Base-by-base conservation (phyloP, 2,888 invertebrate species). In the Caradrina kadenii region DNA sequence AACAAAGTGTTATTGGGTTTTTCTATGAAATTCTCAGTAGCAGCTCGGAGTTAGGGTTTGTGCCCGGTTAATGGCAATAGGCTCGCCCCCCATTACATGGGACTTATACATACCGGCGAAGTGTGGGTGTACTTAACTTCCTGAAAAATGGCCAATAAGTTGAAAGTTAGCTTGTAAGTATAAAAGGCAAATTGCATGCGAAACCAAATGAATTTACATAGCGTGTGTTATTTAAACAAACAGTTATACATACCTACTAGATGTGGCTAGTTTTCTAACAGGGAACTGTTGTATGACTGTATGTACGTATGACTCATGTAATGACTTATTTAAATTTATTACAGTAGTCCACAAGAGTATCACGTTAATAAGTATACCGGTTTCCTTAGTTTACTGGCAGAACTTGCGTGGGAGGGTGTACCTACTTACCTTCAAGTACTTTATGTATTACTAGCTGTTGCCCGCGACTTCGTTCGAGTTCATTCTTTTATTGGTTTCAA, bases 271-370 rank as follows among this genome's bases (percentile, higher is more conserved):
- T n/a, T 76, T 58, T 58, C 17, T 58, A 62, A 59, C 58, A 35
- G 13, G 11, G 11, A 56, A 45, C 52, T 21, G 21, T 60, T 26
- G 17, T 31, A 21, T 52, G 42, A 42, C 8, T 55, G 26, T 26
- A 26, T 35, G 13, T 26, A 26, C 8, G 13, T 42, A 67, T 76
- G 50, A 62, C 4, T 71, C 72, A 71, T 31, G 78, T 62, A 62
- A 71, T 61, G 39, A 31, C 50, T 22, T n/a, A 71, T 77, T 62
- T 65, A 17, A 78, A 76, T 78, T 75, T 65, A 75, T 77, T 62
- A 63, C 50, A 42, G 48, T 35, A n/a, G 8, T 42, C 69, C 1
- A 45, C 58, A 15, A n/a, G 42, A 45, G n/a, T 59, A 58, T 13
- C 21, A 50, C 35, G 11, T 2, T 39, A 26, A n/a, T 53, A 45